A percentile compares a stretch with the other conserved stretches of the same genome.
These are phyloP conservation scores for Tetraodon nigroviridis DNA, from an alignment of 2,113 vertebrate genomes.

Conservation along the genomic window DNA sequence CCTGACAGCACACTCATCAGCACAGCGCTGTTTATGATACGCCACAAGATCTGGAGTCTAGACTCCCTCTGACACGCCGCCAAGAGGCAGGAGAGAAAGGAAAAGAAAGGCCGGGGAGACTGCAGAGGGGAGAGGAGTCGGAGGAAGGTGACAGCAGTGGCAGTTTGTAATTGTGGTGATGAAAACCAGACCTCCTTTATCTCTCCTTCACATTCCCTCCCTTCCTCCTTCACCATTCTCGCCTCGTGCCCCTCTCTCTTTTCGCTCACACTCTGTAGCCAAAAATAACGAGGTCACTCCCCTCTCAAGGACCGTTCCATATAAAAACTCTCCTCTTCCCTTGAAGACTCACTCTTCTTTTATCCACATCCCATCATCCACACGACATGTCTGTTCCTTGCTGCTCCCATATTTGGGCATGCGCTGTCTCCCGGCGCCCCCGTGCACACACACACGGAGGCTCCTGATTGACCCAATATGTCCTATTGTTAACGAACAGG, in stretches of 20 bases:
- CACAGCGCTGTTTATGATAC: constrained; percentile 16
- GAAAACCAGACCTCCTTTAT: constrained; percentile 65
- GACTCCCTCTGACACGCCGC: constrained; percentile 14
- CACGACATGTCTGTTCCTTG: constrained; percentile 62
- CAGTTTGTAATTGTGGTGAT: constrained; percentile 64
- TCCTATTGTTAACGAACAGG: constrained; percentile 48
- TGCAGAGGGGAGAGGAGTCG: constrained; percentile 13
- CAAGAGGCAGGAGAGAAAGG: constrained; percentile 1
- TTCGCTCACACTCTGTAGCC: constrained; percentile 45
- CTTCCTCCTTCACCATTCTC: constrained; percentile 22
- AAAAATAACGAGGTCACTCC: constrained; percentile 70
- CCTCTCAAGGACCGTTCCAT: constrained; percentile 69
- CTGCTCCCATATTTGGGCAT: constrained; percentile 67
- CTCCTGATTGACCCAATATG: constrained; percentile 44
- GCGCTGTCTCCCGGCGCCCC: constrained; percentile 28
- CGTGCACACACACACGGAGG: constrained; percentile 32
- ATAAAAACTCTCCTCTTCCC: constrained; percentile 58
- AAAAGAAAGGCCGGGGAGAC: constrained; percentile 9
- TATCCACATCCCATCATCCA: constrained; percentile 60
- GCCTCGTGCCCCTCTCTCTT: constrained; percentile 15
- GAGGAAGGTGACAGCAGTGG: constrained; percentile 49
- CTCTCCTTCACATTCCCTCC: constrained; percentile 57
- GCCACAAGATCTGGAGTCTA: constrained; percentile 11
- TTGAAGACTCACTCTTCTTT: constrained; percentile 40
- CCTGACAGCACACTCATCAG: constrained; percentile 12